These are phyloP conservation scores for Callocephalon fimbriatum DNA, from an alignment of 2,113 vertebrate genomes.

Conservation along the genomic window DNA sequence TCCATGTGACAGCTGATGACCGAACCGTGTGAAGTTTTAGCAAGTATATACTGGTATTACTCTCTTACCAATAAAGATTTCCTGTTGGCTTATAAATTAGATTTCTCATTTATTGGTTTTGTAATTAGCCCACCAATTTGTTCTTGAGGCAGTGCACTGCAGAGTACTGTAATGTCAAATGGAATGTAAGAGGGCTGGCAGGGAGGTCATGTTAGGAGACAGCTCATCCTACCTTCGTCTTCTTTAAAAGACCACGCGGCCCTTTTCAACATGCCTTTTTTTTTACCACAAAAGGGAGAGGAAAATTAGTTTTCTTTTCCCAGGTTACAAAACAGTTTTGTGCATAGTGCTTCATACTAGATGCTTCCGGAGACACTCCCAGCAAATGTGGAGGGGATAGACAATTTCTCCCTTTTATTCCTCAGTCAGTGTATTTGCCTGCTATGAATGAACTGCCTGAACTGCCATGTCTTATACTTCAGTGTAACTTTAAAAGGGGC, in stretches of 20 bases:
- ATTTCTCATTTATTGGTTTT: background rate
- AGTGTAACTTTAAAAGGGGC: background rate
- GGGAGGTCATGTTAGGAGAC: background rate
- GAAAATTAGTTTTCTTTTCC: background rate
- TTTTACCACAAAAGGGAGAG: background rate
- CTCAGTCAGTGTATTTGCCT: background rate
- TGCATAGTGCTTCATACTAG: background rate
- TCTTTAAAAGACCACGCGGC: background rate
- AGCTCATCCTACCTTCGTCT: background rate
- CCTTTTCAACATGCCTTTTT: background rate
- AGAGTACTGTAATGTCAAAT: background rate
- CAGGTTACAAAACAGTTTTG: background rate
- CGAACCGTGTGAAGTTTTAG: background rate
- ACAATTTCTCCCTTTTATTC: background rate
- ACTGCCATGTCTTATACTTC: background rate
- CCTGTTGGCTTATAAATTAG: background rate
- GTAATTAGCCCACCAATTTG: background rate
- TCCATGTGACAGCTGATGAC: background rate
- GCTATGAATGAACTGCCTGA: background rate
- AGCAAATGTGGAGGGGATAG: background rate
- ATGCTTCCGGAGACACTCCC: background rate
- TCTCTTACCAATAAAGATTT: background rate
- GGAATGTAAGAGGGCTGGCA: background rate
- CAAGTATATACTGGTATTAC: background rate
- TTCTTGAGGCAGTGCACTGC: background rate